phyloP scores from a whole-genome alignment of 1,140 invertebrate genomes.

The Eumaeus atala region DNA sequence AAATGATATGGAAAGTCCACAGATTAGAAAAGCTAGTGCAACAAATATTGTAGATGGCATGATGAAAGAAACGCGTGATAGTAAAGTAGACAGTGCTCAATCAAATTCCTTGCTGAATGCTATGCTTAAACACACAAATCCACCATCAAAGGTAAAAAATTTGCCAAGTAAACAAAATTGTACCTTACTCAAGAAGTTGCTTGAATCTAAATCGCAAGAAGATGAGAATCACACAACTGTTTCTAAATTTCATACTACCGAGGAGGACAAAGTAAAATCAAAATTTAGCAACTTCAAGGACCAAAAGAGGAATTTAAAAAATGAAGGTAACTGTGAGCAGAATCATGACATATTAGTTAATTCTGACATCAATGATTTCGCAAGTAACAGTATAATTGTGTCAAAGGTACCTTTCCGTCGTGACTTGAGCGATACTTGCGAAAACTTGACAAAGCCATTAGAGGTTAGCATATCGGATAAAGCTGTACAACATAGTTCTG shows the following conservation, averaged over 20 bases:
- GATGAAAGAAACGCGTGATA: no score
- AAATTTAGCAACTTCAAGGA: background rate
- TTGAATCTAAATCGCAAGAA: slow-evolving; percentile 43
- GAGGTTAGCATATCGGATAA: slow-evolving; percentile 67
- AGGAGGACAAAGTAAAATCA: background rate
- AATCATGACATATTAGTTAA: background rate
- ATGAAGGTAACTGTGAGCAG: background rate
- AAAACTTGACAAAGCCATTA: slow-evolving; percentile 61
- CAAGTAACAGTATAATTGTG: slow-evolving; percentile 16
- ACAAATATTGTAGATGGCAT: no score
- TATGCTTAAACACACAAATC: no score
- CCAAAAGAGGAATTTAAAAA: background rate
- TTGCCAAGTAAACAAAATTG: slow-evolving; percentile 46
- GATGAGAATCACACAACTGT: slow-evolving; percentile 9
- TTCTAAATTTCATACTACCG: background rate
- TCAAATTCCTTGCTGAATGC: no score
- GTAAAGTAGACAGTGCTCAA: no score
- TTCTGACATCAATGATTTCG: slow-evolving; percentile 2
- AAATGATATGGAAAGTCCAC: no score
- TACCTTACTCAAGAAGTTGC: slow-evolving; percentile 57
- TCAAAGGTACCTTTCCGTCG: no score
- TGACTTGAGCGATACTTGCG: slow-evolving; percentile 22
- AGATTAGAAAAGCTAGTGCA: no score
- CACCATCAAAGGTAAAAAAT: slow-evolving; percentile 25
- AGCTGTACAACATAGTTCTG: slow-evolving; percentile 52